Conservation (phyloP, 2,888 invertebrate species). For the Dicyrtomina minuta region DNA sequence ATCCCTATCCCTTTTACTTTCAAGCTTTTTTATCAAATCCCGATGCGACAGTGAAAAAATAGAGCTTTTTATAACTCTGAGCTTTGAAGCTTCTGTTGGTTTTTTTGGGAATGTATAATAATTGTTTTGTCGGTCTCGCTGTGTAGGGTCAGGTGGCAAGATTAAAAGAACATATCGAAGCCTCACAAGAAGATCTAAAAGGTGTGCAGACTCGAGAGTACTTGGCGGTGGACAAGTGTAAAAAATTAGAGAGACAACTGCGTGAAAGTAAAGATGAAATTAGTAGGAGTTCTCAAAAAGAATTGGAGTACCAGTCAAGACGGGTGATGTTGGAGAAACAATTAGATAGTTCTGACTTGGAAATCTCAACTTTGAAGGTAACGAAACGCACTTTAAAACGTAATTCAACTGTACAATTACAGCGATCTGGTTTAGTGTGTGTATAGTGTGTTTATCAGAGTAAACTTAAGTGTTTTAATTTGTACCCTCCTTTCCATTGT, state of each 20-base stretch:
- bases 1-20: too few species aligned
- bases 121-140: constrained; percentile 11
- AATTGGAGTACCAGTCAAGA: constrained; percentile 52
- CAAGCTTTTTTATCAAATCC: too few species aligned
- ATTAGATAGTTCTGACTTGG: constrained; percentile 50
- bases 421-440: not conserved
- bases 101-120: constrained; percentile 8
- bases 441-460: too few species aligned
- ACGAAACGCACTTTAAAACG: too few species aligned
- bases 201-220: constrained; percentile 72
- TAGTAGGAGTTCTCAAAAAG: constrained; percentile 49
- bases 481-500: not conserved
- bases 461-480: not conserved
- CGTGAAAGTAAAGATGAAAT: constrained; percentile 56
- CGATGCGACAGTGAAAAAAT: too few species aligned
- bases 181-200: constrained; percentile 70
- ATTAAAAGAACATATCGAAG: constrained; percentile 61
- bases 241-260: constrained; percentile 71
- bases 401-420: not conserved
- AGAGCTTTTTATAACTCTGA: not conserved
- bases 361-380: constrained; percentile 52
- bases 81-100: not conserved
- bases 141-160: constrained; percentile 50
- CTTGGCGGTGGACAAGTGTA: constrained; percentile 73
- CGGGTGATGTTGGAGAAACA: constrained; percentile 48